Conservation (phyloP, 2,113 vertebrate species). For the Felis catus region F.catus_Fca126_mat1.0 CM031412.1:20350501-20351000, state of each 20-base stretch:
- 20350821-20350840: neutral
- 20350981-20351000: conserved; percentile 8
- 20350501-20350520: neutral
- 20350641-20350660: neutral
- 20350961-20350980: conserved; percentile 46
- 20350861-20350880: neutral
- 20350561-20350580: too few relatives aligned
- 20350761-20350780: conserved; percentile 7
- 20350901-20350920: conserved; percentile 37
- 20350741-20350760: neutral
- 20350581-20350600: neutral
- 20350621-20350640: neutral
- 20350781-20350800: neutral
- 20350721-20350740: neutral
- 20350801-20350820: conserved; percentile 19
- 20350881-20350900: neutral
- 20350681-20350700: neutral
- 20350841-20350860: neutral
- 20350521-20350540: accelerated
- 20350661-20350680: neutral
- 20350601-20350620: neutral
- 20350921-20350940: conserved; percentile 30
- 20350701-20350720: neutral
- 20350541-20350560: neutral
- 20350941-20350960: conserved; percentile 27